Base-by-base conservation (phyloP, 2,113 vertebrate genomes). In the Corvus cornix region DNA sequence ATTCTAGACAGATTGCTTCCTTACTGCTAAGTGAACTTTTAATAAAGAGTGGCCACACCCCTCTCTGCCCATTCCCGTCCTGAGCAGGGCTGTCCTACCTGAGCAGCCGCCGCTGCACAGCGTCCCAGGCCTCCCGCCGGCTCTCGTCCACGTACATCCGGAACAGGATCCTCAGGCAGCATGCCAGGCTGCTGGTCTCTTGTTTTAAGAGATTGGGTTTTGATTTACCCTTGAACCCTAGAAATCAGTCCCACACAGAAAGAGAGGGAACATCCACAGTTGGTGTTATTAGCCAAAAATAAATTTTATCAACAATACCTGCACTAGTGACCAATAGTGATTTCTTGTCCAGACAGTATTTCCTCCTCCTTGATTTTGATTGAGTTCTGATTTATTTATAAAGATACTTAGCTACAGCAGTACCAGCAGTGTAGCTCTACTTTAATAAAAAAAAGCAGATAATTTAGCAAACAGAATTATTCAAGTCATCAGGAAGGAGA, bases 161-260 rank as follows among this genome's bases (percentile, higher is more conserved):
- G 92, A 99, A 99, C 51, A 99, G 97, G 96, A 99, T 99, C 94
- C 99, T 97, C 96, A 99, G 96, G 97, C 99, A 99, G 97, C 99
- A 99, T 63, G 99, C 99, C 28, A 99, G 96, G 91, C 99, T 99
- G 98, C 99, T 99, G 83, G 99, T 99, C 97, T 99, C 99, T 98
- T 99, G 99, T 97, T 99, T 99, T 84, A 99, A 93, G 78, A 99
- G 98, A 89, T 99, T 99, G 69, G 99, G 99, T 90, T 99, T 99
- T n/a, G 99, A 99, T 92, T 99, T 99, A 67, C 99, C 99, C 96
- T 99, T 99, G 97, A 99, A 99, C 37, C 99, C 99, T 99, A 94
- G 44, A 95, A 87, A 92, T 78, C 43, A 92, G 85, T 83, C 43
- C 74, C 56, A 84, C 27, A 52, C 13, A 55, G 28, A 49, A 66